Conservation (phyloP, 53 echinoderm and acorn worm genomes). For the Astropecten irregularis region DNA sequence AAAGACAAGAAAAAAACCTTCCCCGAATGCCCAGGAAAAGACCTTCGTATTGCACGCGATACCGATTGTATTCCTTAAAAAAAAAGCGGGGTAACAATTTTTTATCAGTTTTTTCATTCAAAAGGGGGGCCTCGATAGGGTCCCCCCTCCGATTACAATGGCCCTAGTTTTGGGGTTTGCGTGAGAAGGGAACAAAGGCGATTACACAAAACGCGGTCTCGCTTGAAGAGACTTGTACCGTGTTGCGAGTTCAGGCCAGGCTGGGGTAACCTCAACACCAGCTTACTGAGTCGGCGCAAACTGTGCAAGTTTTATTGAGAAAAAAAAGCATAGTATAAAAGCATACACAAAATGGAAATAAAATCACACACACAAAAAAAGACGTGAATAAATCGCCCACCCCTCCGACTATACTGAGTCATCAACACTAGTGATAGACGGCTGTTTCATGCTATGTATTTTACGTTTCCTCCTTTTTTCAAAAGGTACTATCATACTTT, state of each 20-base stretch:
- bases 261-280: too few relatives aligned
- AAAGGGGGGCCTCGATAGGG: conserved; percentile 40
- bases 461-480: too few relatives aligned
- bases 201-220: conserved; percentile 39
- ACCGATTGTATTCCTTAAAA: conserved; percentile 24
- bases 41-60: conserved; percentile 47
- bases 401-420: conserved; percentile 7
- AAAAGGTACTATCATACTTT: too few relatives aligned
- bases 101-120: conserved; percentile 34
- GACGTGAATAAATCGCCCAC: conserved; percentile 52
- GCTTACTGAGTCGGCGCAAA: too few relatives aligned
- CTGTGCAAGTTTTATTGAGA: too few relatives aligned
- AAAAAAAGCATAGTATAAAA: too few relatives aligned
- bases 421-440: neutral
- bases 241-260: too few relatives aligned
- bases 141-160: conserved; percentile 44
- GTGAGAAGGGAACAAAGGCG: conserved; percentile 48
- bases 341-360: too few relatives aligned
- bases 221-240: conserved; percentile 12
- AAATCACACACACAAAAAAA: too few relatives aligned
- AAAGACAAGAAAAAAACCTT: neutral
- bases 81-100: conserved; percentile 55
- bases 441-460: conserved; percentile 33
- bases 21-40: neutral
- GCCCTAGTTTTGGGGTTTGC: conserved; percentile 51